Evolutionary conservation across 2,888 invertebrate genomes (phyloP).

Genomic region (Agrotis puta): DNA sequence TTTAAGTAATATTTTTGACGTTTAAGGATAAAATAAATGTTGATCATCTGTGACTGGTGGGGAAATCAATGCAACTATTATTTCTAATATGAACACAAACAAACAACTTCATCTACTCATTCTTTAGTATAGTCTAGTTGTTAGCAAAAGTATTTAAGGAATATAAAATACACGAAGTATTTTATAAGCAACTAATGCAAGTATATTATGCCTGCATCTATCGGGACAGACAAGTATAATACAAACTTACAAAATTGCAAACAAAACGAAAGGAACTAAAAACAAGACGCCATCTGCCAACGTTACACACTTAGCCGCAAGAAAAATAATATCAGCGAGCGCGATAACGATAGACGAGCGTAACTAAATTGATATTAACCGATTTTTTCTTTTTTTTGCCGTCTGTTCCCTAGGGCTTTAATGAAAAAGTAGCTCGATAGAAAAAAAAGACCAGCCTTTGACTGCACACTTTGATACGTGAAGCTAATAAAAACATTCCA

Average conservation of each 20-base stretch:
- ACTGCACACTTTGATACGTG: slow-evolving; percentile 36
- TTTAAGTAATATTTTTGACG: neutral
- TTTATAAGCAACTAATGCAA: neutral
- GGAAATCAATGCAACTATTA: slow-evolving; percentile 9
- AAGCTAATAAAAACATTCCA: slow-evolving; percentile 17
- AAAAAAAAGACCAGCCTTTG: slow-evolving; percentile 33
- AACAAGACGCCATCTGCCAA: neutral
- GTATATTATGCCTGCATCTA: neutral
- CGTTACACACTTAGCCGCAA: neutral
- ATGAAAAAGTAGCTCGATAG: slow-evolving; percentile 35
- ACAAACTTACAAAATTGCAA: neutral
- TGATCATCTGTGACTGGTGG: neutral
- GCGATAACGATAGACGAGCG: slow-evolving; percentile 8
- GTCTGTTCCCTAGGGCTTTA: slow-evolving; percentile 13
- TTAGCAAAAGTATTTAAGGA: no score
- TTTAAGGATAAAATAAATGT: neutral
- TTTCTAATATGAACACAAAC: neutral
- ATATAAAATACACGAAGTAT: neutral
- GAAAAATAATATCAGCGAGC: slow-evolving; percentile 14
- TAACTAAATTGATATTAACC: slow-evolving; percentile 32
- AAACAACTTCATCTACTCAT: neutral
- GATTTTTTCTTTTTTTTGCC: slow-evolving; percentile 27
- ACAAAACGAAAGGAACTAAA: neutral
- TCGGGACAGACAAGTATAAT: neutral
- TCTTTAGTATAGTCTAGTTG: no score